Conservation (phyloP, 2,113 vertebrate species). For the Lycaon pictus region DNA sequence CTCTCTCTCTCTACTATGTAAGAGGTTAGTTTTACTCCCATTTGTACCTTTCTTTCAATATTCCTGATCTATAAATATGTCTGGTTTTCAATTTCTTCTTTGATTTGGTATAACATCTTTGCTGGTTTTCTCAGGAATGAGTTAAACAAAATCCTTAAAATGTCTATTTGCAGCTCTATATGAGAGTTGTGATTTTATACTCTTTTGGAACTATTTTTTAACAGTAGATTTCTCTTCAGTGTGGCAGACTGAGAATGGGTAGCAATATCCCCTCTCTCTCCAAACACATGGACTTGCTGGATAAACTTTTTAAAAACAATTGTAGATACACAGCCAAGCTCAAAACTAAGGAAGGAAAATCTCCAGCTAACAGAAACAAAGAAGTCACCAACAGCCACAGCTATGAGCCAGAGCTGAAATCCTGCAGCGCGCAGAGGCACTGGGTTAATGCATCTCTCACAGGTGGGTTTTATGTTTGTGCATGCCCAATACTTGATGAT, state of each 20-base stretch:
- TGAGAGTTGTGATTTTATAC: background rate
- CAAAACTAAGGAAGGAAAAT: background rate
- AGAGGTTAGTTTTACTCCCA: background rate
- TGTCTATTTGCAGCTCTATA: background rate
- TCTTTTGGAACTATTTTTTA: conserved; percentile 7
- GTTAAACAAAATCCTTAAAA: background rate
- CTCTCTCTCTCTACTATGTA: background rate
- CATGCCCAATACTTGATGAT: background rate
- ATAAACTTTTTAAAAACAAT: background rate
- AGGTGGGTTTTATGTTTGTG: background rate
- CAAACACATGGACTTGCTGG: background rate
- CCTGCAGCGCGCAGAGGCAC: background rate
- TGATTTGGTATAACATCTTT: background rate
- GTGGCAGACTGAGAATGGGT: background rate
- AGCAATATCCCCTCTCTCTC: background rate
- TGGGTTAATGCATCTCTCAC: background rate
- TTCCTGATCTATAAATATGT: background rate
- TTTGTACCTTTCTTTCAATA: background rate
- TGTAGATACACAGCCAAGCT: background rate
- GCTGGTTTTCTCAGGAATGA: background rate
- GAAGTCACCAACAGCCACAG: background rate
- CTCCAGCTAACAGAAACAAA: background rate
- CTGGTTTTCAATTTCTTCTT: background rate
- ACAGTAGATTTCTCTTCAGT: background rate
- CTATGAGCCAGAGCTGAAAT: background rate